phyloP scores from a whole-genome alignment of 2,888 invertebrate species.

The Plagodis pulveraria region DNA sequence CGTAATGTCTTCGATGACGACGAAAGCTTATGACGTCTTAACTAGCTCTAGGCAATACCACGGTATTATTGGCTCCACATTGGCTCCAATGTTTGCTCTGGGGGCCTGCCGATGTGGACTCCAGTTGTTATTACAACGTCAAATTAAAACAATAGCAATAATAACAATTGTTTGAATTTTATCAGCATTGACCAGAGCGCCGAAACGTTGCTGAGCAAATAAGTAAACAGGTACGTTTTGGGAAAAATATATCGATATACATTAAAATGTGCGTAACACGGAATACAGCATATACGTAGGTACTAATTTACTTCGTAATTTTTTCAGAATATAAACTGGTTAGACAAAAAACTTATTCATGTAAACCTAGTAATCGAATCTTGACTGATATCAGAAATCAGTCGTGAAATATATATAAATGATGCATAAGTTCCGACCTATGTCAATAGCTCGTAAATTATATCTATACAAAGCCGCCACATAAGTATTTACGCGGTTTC shows the following conservation, averaged over 20 bases:
- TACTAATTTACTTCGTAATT: too few species aligned
- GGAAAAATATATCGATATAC: background rate
- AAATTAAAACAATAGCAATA: conserved; percentile 27
- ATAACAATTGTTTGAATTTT: conserved; percentile 26
- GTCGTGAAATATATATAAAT: background rate
- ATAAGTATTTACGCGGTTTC: background rate
- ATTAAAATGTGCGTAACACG: too few species aligned
- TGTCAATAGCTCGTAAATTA: background rate
- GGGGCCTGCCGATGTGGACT: conserved; percentile 10
- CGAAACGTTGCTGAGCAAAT: conserved; percentile 4
- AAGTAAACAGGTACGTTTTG: conserved; percentile 1
- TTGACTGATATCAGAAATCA: background rate
- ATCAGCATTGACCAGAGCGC: conserved; percentile 12
- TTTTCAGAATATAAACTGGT: too few species aligned
- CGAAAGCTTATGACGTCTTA: conserved; percentile 26
- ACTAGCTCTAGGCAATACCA: conserved; percentile 15
- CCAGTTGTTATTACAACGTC: conserved; percentile 20
- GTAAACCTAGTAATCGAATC: background rate
- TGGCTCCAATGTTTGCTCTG: conserved; percentile 26
- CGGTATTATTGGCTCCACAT: conserved; percentile 29
- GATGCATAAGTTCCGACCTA: background rate
- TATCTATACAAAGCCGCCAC: background rate
- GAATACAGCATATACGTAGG: too few species aligned
- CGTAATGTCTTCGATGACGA: conserved; percentile 20
- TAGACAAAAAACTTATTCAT: too few species aligned